Evolutionary conservation across 2,797 vertebrate genomes (phyloP), one percentile per base, ranked within the genome.

Genomic region (Limosa lapponica): DNA sequence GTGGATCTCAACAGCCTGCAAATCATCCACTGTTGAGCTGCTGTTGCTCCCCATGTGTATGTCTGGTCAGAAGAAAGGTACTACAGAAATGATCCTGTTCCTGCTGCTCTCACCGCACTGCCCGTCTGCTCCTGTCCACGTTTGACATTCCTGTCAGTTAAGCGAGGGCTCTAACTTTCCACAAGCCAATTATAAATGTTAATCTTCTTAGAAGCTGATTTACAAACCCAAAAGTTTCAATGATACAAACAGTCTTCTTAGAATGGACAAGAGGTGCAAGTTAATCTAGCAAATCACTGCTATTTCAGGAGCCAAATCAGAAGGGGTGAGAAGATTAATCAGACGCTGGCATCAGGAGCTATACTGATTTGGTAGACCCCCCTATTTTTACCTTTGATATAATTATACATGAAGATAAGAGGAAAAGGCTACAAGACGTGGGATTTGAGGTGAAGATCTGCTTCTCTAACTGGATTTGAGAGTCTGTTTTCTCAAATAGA

Each of bases 1-100:
- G 96, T 99, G 99, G 98, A 99, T 99, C 97, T 99, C 99, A 25
- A 99, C 98, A 2, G 99, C 98, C 97, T 99, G 99, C 82, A 99
- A 97, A 94, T 99, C 99, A 14, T 99, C 99, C 97, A 99, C 98
- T 0, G 98, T 99, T 96, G 97, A 98, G 85, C 98, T 98, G 17
- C 94, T 98, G 4, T 98, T 96, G 95, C 98, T 99, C 2, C 99
- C 99, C 99, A 99, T 99, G 24, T 10, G 70, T 86, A 16, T 22
- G 28, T 3, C 23, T 32, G 28, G 54, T 57, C 58, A 36, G 65
- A 41, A 61, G 32, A 87, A 88, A 3, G 41, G 15, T 70, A 36
- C 55, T 18, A 17, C 15, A 28, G 81, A 57, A 77, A 52, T 3
- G 70, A 64, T 51, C 51, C n/a, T 95, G 32, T 75, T 77, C 65